Evolutionary conservation across 1,140 invertebrate species (phyloP), one percentile per base, ranked within the genome.

Genomic region (Nasonia giraulti): DNA sequence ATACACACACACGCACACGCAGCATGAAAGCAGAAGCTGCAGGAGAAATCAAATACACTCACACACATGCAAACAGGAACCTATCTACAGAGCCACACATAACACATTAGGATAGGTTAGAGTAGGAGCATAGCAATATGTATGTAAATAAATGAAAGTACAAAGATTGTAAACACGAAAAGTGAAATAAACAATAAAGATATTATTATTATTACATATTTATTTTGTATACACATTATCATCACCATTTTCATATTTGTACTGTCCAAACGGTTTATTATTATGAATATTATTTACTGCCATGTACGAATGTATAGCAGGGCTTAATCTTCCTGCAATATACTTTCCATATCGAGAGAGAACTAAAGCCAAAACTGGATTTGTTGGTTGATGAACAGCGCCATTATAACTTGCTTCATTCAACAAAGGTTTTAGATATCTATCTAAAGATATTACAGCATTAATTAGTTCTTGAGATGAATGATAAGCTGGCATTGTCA

Each of bases 221-320:
- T 62, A 62, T 62, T 62, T 62, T 20, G 17, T 5, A 55, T 17
- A 55, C 12, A 3, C 17, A 31, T 44, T 44, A 8, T 86, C 82
- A 2, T 89, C 78, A 5, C 89, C 89, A 23, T 33, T 73, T 71
- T 89, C 87, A 27, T 86, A 76, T 87, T 95, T 95, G 86, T 95
- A 95, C 27, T 93, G 91, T 81, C 94, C 95, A 87, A 95, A 95
- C 1, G 94, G 94, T 88, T 92, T 93, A 88, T 95, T 95, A 85
- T 95, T 95, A 87, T 95, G 94, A 82, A 95, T 94, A 90, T 95
- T 95, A 87, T 95, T 95, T 33, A 93, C 92, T 6, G 95, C 94
- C 82, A 93, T 89, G 88, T 95, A 94, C 2, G 94, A 94, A 85
- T 95, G 95, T 40, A 95, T 87, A 86, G 94, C 94, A 50, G 91